Base-by-base conservation (phyloP, 1,140 invertebrate species). In the Drosophila fuyamai region DNA sequence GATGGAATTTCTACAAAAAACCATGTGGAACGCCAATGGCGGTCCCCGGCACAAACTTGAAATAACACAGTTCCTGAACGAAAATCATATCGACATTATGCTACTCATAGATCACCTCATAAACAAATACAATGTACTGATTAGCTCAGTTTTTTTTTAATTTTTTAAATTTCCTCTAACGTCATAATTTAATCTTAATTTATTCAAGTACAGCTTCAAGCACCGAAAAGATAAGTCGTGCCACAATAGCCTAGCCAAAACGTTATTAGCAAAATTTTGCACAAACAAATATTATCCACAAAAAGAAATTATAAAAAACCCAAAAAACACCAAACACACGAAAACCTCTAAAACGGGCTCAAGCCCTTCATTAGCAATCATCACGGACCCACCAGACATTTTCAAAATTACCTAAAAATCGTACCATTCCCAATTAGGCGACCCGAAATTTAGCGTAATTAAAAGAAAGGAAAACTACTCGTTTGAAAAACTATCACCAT, bases 271-370 rank as follows among this genome's bases (percentile, higher is more conserved):
- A 18, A 46, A 58, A 36, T 35, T 41, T 41, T 5, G 40, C n/a
- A 13, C 13, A 41, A 14, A 38, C 35, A 40, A 56, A 56, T 54
- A 10, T 54, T 4, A 38, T 41, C n/a, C 54, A 59, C 44, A 47
- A 48, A 38, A 38, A 59, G 32, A 38, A 38, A 48, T 50, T 1
- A 38, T n/a, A 50, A 60, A 59, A 35, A 59, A 9, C n/a, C 32
- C n/a, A n/a, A 23, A 23, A 8, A 59, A 50, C 46, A 60, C 4
- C 5, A 59, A 40, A 40, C 13, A 60, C 46, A 50, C 16, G 5
- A 27, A 57, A 12, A 40, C 10, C 32, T 38, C 13, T 48, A 59
- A 12, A 5, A 2, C 18, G 57, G 44, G 44, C 32, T 59, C n/a
- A 27, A 59, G 44, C 44, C 32, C 44, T 60, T 40, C 1, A 51